A percentile compares a stretch with the other conserved stretches of the same genome.
These are phyloP conservation scores for Ia io DNA, from an alignment of 2,113 vertebrate species.

Conservation along the genomic window DNA sequence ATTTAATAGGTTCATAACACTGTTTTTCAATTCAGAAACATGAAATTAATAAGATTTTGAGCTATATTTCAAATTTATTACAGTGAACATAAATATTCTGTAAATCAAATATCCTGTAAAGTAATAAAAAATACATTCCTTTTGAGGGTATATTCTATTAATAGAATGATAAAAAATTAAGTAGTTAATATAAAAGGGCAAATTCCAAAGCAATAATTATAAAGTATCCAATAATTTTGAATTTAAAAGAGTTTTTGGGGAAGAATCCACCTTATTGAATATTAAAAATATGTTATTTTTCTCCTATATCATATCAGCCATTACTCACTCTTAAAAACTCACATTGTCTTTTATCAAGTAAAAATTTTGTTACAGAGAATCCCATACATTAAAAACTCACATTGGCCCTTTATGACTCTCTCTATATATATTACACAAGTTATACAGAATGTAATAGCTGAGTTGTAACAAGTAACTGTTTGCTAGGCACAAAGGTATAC, in stretches of 20 bases:
- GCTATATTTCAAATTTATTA: slow-evolving; percentile 61
- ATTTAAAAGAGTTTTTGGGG: slow-evolving; percentile 31
- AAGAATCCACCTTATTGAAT: slow-evolving; percentile 38
- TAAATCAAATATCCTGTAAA: slow-evolving; percentile 41
- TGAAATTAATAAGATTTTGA: slow-evolving; percentile 72
- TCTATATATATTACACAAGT: slow-evolving; percentile 35
- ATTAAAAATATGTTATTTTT: slow-evolving; percentile 37
- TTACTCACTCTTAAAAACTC: slow-evolving; percentile 48
- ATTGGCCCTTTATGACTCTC: slow-evolving; percentile 9
- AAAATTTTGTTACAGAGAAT: slow-evolving; percentile 63
- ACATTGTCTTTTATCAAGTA: slow-evolving; percentile 40
- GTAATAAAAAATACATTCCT: slow-evolving; percentile 57
- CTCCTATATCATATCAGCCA: slow-evolving; percentile 10
- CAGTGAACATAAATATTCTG: slow-evolving; percentile 55
- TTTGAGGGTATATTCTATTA: slow-evolving; percentile 41
- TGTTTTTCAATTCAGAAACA: slow-evolving; percentile 68
- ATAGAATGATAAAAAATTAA: slow-evolving; percentile 49
- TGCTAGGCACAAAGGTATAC: slow-evolving; percentile 43
- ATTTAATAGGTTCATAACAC: neutral
- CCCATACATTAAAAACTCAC: slow-evolving; percentile 50
- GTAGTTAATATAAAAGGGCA: slow-evolving; percentile 53
- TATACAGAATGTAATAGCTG: slow-evolving; percentile 59
- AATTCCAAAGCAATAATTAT: slow-evolving; percentile 54
- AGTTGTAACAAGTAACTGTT: slow-evolving; percentile 46
- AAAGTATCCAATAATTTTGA: slow-evolving; percentile 42